Base-by-base conservation (phyloP, 2,113 vertebrate species). In the Plecotus auritus region DNA sequence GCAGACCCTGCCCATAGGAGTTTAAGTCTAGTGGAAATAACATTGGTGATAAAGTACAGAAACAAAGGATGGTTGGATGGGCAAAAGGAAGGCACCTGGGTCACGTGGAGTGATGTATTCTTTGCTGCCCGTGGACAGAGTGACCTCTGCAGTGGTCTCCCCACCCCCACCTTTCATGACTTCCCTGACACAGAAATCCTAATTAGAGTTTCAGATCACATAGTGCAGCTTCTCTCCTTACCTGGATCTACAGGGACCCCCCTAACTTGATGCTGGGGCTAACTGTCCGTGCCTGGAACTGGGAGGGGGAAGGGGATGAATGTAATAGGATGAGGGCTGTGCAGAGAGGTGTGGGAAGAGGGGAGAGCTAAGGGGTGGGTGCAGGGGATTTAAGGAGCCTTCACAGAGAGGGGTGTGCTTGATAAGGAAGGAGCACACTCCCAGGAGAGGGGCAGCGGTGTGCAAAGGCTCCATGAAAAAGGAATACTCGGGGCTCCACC, bases 301-400 rank as follows among this genome's bases (percentile, higher is more conserved):
- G 2, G 84, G 51, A n/a, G 40, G 45, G 67, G 37, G 28, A 26
- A 2, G 30, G 37, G n/a, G 30, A 9, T 42, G 30, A 20, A 6
- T 13, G 5, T 49, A 5, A 16, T 4, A 20, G 56, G 22, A 14
- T 10, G 9, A 2, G 2, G 17, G 26, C 69, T 10, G 30, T 8
- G n/a, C 14, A 0, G 5, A 23, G 6, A 17, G 40, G 0, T 0
- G 7, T 4, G 10, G 4, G 35, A 45, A 37, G 40, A n/a, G 18
- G 82, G 59, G 9, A 17, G 47, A 30, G 40, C 45, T 37, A 5
- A 17, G 8, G 11, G 45, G 30, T 22, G 30, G 18, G 22, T 4
- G 12, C 5, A 0, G 5, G 23, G 18, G 12, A n/a, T 12, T 23
- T 67, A 28, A 20, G 90, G 76, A 13, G 20, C 30, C 67, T 56